Percentiles rank a stretch among this genome's conserved stretches.
phyloP scores from a whole-genome alignment of 2,888 invertebrate species.

The Ectemnius lituratus region DNA sequence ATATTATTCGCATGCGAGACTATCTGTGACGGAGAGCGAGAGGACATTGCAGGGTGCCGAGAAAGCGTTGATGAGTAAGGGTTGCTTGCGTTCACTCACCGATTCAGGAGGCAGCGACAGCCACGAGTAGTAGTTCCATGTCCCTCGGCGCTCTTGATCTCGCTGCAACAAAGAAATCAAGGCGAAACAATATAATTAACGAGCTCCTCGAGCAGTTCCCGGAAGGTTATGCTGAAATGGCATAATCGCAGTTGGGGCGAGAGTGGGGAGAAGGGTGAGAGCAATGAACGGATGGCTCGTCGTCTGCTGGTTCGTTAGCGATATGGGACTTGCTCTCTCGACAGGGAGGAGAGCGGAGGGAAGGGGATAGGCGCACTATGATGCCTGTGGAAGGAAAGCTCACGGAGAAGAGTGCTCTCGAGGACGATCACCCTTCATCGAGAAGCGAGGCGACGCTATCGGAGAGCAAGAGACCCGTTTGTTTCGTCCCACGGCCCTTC shows the following conservation, averaged over 20 bases:
- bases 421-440: conserved; percentile 34
- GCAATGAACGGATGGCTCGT: conserved; percentile 14
- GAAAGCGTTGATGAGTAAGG: background rate
- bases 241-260: conserved; percentile 50
- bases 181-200: conserved; percentile 66
- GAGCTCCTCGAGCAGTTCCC: conserved; percentile 41
- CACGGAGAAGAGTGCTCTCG: conserved; percentile 22
- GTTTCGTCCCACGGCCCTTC: conserved; percentile 20
- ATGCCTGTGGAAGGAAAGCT: background rate
- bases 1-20: background rate
- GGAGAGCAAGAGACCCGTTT: conserved; percentile 37
- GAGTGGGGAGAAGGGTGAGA: conserved; percentile 1
- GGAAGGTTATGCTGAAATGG: conserved; percentile 35
- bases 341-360: background rate
- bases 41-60: too few relatives aligned
- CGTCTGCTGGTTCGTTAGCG: conserved; percentile 8
- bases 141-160: conserved; percentile 42
- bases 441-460: conserved; percentile 24
- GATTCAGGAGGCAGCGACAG: conserved; percentile 58
- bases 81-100: conserved; percentile 54
- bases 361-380: too few relatives aligned
- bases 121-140: conserved; percentile 49
- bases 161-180: conserved; percentile 55
- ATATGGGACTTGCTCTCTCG: background rate
- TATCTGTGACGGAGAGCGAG: too few relatives aligned